These are phyloP conservation scores for Periparus ater DNA, from an alignment of 2,797 vertebrate species.

Conservation along the genomic window DNA sequence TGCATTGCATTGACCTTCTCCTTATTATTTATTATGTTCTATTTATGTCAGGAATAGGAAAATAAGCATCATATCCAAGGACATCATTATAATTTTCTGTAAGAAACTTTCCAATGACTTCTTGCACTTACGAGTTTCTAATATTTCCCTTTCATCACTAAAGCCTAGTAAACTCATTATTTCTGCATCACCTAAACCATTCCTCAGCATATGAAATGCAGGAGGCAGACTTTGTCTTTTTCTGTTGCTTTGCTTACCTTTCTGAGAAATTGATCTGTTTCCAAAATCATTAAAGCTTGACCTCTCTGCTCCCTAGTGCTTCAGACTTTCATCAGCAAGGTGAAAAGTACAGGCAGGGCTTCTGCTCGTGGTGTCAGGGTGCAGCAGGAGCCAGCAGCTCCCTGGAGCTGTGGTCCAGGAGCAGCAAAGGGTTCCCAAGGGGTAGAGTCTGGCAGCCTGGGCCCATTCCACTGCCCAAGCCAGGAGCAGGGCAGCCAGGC, in stretches of 20 bases:
- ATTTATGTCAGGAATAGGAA: constrained; percentile 13
- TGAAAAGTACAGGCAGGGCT: background rate
- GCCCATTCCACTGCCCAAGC: rapidly evolving
- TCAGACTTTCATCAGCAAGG: background rate
- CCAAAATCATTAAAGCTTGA: background rate
- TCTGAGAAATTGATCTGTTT: background rate
- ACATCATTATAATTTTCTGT: background rate
- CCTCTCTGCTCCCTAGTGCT: rapidly evolving
- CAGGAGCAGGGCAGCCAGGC: background rate
- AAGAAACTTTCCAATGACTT: constrained; percentile 24
- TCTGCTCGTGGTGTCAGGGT: background rate
- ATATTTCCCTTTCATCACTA: background rate
- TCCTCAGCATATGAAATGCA: background rate
- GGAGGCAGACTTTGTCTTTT: background rate
- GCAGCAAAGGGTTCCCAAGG: background rate
- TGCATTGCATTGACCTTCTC: constrained; percentile 13
- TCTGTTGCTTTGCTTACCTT: background rate
- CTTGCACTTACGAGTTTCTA: background rate
- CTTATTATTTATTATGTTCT: constrained; percentile 23
- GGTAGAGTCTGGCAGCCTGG: background rate
- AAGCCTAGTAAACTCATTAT: constrained; percentile 31
- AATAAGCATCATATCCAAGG: background rate
- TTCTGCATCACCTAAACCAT: background rate
- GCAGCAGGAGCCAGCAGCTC: background rate
- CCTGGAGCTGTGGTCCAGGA: too few relatives aligned